These are phyloP conservation scores for Microhierax caerulescens DNA, from an alignment of 2,797 vertebrate species.

Conservation along the genomic window DNA sequence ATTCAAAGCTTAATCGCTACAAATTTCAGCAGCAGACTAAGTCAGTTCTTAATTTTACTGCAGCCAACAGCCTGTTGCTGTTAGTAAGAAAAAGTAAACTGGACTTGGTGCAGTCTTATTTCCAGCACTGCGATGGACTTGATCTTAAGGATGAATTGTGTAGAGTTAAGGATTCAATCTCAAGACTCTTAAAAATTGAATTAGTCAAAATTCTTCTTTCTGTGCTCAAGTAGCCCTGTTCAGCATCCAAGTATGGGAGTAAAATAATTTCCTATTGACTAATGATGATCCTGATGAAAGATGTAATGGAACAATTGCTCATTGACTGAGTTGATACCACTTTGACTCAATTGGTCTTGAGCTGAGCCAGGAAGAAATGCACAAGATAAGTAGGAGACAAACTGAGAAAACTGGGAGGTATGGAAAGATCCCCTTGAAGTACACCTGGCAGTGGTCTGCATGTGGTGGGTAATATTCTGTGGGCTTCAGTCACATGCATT, in stretches of 20 bases:
- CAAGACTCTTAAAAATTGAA: not conserved
- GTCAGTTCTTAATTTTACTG: not conserved
- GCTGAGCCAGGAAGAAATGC: not conserved
- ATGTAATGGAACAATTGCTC: not conserved
- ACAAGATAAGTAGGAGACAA: not conserved
- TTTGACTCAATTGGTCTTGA: not conserved
- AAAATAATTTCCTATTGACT: not conserved
- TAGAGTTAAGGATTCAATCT: not conserved
- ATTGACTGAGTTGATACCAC: not conserved
- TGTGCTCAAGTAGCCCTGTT: not conserved
- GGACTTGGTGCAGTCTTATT: not conserved
- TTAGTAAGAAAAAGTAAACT: not conserved
- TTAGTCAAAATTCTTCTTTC: not conserved
- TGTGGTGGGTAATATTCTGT: not conserved
- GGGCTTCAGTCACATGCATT: not conserved
- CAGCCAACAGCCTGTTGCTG: not conserved
- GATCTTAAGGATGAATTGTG: not conserved
- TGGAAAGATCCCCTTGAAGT: not conserved
- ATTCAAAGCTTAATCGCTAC: not conserved
- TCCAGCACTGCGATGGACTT: not conserved
- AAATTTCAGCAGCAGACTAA: not conserved
- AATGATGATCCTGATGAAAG: not conserved
- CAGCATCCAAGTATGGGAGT: not conserved
- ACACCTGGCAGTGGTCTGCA: not conserved
- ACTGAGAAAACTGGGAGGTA: not conserved